Base-by-base conservation (phyloP, 1,140 invertebrate genomes). In the Leptinotarsa texana region DNA sequence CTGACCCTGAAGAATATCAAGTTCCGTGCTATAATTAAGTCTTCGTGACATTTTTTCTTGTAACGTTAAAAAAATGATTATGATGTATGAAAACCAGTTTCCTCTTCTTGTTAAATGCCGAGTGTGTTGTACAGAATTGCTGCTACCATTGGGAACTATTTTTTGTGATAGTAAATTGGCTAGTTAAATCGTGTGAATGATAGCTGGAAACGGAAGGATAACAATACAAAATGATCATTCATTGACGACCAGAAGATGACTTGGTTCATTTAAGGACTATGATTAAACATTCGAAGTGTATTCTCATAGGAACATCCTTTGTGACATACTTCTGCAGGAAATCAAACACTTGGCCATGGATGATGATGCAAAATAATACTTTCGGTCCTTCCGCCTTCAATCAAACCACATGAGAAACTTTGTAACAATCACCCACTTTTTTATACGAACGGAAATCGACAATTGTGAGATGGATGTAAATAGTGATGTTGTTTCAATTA, bases 231-330 rank as follows among this genome's bases (percentile, higher is more conserved):
- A 57, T n/a, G n/a, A n/a, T 57, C 51, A 57, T 18, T 57, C 51
- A 57, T 18, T 57, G 51, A 57, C 51, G 51, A n/a, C 51, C 3
- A 15, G 17, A 57, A 57, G 51, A 57, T 57, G 51, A 57, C 15
- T 57, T 57, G 15, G 51, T 21, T 66, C 22, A 66, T 66, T 66
- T 11, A 33, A 18, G 4, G n/a, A 66, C 22, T 18, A 17, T 66
- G 22, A 66, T 66, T 66, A 66, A 21, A 66, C 13, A 33, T 22
- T 66, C 22, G n/a, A 66, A 21, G 22, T 13, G 5, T 66, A 24
- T 66, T 66, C 63, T 22, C 63, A 66, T 33, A 66, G 63, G 63
- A 66, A 66, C 63, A 66, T 66, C 63, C 63, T 66, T 24, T 66
- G 63, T 13, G 63, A 66, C 63, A 66, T 66, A 24, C n/a, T 66